Conservation (phyloP, 2,113 vertebrate genomes). For the Crotalus viridis region DNA sequence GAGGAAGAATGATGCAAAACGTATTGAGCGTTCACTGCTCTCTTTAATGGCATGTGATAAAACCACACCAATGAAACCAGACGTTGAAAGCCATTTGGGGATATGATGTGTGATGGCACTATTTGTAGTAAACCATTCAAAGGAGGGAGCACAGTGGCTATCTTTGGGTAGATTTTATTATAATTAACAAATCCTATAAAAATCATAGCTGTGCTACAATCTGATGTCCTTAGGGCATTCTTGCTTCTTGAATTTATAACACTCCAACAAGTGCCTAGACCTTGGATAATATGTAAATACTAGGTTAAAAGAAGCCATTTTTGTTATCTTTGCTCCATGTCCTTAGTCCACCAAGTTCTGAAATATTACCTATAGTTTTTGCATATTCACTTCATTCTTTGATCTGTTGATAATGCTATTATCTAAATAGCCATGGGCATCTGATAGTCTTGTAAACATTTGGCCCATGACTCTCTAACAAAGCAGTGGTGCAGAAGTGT, state of each 20-base stretch:
- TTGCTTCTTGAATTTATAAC: background rate
- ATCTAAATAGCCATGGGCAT: background rate
- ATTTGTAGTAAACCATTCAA: background rate
- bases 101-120: background rate
- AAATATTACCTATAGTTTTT: background rate
- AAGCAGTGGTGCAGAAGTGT: background rate
- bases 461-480: background rate
- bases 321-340: background rate
- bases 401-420: background rate
- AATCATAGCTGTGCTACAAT: background rate
- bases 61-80: background rate
- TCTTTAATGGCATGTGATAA: background rate
- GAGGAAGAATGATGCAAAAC: background rate
- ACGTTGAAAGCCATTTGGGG: background rate
- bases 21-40: background rate
- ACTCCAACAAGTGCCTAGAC: background rate
- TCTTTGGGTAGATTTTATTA: background rate
- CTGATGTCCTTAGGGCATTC: background rate
- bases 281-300: background rate
- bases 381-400: background rate
- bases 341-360: background rate
- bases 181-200: background rate
- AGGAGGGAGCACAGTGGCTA: background rate
- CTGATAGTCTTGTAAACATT: background rate
- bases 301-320: background rate